Evolutionary conservation across 2,113 vertebrate genomes (phyloP).

Genomic region (Pterocles orientalis): DNA sequence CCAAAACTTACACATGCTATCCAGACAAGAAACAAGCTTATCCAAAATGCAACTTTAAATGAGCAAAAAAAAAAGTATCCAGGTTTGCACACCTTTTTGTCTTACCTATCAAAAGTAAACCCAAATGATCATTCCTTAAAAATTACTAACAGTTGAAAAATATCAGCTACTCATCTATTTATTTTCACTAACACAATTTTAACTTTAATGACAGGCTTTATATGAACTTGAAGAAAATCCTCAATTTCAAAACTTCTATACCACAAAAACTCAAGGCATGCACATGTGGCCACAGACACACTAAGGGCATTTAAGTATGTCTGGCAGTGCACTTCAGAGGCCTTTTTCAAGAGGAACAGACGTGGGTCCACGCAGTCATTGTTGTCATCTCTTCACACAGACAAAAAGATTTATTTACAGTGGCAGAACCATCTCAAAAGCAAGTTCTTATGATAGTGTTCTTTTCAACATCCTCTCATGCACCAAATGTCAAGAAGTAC

Average conservation of each 20-base stretch:
- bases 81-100: background rate
- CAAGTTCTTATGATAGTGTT: background rate
- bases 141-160: background rate
- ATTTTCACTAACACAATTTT: background rate
- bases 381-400: background rate
- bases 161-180: background rate
- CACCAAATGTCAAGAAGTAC: background rate
- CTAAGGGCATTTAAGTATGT: background rate
- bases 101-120: background rate
- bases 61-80: background rate
- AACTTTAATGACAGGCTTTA: background rate
- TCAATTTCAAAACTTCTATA: background rate
- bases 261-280: background rate
- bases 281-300: background rate
- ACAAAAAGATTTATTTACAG: background rate
- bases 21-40: background rate
- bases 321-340: background rate
- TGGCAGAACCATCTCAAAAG: background rate
- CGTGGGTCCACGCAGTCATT: background rate
- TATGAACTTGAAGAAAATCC: background rate
- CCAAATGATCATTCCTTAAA: background rate
- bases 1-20: background rate
- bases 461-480: background rate
- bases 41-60: background rate
- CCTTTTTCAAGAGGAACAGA: background rate